Conservation (phyloP, 2,888 invertebrate genomes). For the Blera fallax region DNA sequence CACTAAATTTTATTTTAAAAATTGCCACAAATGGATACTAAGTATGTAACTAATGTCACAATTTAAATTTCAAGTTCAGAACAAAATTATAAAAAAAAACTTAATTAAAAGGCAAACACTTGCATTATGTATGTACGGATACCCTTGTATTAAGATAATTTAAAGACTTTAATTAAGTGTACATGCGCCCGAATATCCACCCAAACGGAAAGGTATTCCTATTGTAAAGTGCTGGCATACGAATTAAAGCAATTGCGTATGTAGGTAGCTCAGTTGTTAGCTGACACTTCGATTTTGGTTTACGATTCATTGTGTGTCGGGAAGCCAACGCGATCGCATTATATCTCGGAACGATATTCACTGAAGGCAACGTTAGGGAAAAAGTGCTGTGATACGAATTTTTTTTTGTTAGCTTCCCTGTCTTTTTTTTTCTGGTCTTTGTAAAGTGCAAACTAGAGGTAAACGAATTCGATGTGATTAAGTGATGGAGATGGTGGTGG, state of each 20-base stretch:
- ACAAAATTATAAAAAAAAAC: too few species aligned
- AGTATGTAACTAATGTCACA: neutral
- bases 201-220: neutral
- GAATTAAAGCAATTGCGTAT: slow-evolving; percentile 12
- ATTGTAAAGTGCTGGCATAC: neutral
- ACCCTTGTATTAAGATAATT: neutral
- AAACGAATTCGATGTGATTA: neutral
- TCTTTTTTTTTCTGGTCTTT: neutral
- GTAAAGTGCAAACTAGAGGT: slow-evolving; percentile 40
- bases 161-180: neutral
- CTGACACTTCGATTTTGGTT: slow-evolving; percentile 22
- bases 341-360: slow-evolving; percentile 9
- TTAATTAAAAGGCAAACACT: neutral
- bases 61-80: slow-evolving; percentile 8
- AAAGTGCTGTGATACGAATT: slow-evolving; percentile 53
- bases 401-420: slow-evolving; percentile 1
- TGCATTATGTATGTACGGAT: neutral
- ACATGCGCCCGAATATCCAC: neutral
- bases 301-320: slow-evolving; percentile 56
- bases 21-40: neutral
- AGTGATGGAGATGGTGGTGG: too few species aligned
- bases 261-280: slow-evolving; percentile 22
- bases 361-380: slow-evolving; percentile 1
- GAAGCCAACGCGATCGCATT: slow-evolving; percentile 55
- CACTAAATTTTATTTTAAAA: neutral